Base-by-base conservation (phyloP, 2,888 invertebrate genomes). In the Lissocephala sabroskyi region DNA sequence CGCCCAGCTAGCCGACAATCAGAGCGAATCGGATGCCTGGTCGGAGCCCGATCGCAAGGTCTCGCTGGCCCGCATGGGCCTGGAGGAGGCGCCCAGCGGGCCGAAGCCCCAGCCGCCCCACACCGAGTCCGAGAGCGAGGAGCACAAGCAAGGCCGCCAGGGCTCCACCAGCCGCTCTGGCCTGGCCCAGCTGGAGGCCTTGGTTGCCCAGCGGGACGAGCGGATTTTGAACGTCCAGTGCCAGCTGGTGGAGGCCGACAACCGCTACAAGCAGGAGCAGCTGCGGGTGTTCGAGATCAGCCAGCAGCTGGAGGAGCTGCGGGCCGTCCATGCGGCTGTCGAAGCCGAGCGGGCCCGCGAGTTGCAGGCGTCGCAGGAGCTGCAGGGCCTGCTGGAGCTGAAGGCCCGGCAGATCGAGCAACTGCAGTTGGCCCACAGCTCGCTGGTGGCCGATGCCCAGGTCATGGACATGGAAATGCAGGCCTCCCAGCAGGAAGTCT, bases 31-130 rank as follows among this genome's bases (percentile, higher is more conserved):
- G 0, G 95, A 95, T 79, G 90, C 92, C 26, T 95, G 94, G 91
- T 94, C 94, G 0, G 95, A 95, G 78, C 94, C 95, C 0, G 95
- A 95, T 79, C 87, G 93, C 37, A 90, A 89, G 52, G 93, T 95
- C 1, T 94, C 94, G 0, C 84, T 91, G 52, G 93, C 92, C 0
- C 88, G 95, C 56, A 94, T 95, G 17, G 94, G 94, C 0, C 76
- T 90, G 2, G 87, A 86, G 44, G 88, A 88, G 41, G 82, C 82
- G 16, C 71, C 75, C 1, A 52, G 57, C 3, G 67, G 74, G 6
- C 41, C 67, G 41, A 46, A 45, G 2, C 41, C 55, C 1, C 41
- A 63, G 1, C 54, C 60, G 13, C 49, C 45, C 2, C 59, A 53
- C 3, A 70, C 71, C 2, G 80, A 82, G 45, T 79, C 82, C 2